Base-by-base conservation (phyloP, 2,888 invertebrate genomes). In the Atherix ibis region DNA sequence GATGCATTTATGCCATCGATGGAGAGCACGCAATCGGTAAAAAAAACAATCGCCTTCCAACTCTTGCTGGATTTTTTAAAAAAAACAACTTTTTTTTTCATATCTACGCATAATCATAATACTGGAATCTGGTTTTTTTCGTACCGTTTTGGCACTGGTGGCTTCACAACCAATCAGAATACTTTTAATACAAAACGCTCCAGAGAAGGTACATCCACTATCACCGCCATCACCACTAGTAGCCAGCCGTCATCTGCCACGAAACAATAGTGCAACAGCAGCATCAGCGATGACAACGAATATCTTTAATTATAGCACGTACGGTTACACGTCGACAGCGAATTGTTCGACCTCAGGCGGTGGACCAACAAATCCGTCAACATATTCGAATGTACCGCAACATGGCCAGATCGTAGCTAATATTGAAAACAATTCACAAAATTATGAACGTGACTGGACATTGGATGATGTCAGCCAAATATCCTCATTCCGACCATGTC, bases 1-100 rank as follows among this genome's bases (percentile, higher is more conserved):
- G 64, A 70, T 91, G 52, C 84, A 87, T 57, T 71, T 95, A 39
- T 89, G 91, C 62, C 77, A 82, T 51, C 75, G 92, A 49, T 95
- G 94, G 95, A 76, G 88, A 54, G 87, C 91, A 44, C 88, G 88
- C 63, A 95, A 95, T 66, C 78, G 83, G 82, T 81, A n/a, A n/a
- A n/a, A n/a, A n/a, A n/a, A n/a, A n/a, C n/a, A n/a, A n/a, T n/a
- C n/a, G n/a, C n/a, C n/a, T n/a, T n/a, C n/a, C n/a, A n/a, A n/a
- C n/a, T n/a, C n/a, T n/a, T n/a, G n/a, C n/a, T n/a, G n/a, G n/a
- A n/a, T n/a, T n/a, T n/a, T n/a, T n/a, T n/a, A n/a, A n/a, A n/a
- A n/a, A n/a, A n/a, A n/a, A n/a, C n/a, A n/a, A n/a, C n/a, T n/a
- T n/a, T n/a, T n/a, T n/a, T n/a, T n/a, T n/a, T n/a, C n/a, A n/a